phyloP scores from a whole-genome alignment of 2,113 vertebrate genomes.

The Lonchura striata region DNA sequence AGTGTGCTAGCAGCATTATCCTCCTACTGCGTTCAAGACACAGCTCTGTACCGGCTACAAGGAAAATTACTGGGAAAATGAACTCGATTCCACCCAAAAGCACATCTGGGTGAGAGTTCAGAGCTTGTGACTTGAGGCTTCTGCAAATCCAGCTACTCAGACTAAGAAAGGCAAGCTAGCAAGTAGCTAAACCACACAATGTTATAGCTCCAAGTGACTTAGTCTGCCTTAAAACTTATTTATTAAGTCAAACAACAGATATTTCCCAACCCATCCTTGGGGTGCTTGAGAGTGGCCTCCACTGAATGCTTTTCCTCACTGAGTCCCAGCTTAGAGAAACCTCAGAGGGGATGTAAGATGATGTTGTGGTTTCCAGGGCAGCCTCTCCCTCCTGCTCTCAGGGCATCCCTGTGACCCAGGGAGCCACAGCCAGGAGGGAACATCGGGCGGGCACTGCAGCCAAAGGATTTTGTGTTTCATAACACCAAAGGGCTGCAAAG shows the following conservation, averaged over 20 bases:
- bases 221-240: not conserved
- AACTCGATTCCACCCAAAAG: not conserved
- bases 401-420: not conserved
- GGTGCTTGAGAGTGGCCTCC: not conserved
- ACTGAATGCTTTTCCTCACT: not conserved
- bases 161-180: not conserved
- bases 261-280: not conserved
- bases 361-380: not conserved
- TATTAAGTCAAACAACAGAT: not conserved
- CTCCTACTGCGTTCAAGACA: not conserved
- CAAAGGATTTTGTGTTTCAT: not conserved
- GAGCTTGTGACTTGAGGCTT: not conserved
- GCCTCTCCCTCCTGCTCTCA: not conserved
- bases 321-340: not conserved
- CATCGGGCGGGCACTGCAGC: not conserved
- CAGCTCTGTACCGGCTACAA: not conserved
- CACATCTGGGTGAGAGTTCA: not conserved
- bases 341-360: rapidly evolving
- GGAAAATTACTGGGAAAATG: not conserved
- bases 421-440: not conserved
- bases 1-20: not conserved
- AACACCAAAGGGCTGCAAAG: not conserved
- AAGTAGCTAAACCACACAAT: not conserved
- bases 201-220: not conserved
- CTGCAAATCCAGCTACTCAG: not conserved